A percentile compares a stretch with the other conserved stretches of the same genome.
phyloP scores from a whole-genome alignment of 1,140 invertebrate species.

The Procambarus clarkii region DNA sequence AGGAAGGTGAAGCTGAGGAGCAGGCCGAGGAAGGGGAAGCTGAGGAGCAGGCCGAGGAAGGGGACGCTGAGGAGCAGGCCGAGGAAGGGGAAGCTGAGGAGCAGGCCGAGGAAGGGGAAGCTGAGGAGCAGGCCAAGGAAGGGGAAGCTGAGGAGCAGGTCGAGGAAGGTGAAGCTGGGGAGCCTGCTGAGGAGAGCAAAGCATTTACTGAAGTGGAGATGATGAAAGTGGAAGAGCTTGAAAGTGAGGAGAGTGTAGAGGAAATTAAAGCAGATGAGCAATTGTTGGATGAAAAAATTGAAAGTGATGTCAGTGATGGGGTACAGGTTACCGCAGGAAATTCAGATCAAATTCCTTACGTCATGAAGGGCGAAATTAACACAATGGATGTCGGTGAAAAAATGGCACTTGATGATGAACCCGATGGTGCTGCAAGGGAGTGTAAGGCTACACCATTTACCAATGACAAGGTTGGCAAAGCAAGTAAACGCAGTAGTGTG shows the following conservation, averaged over 20 bases:
- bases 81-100: neutral
- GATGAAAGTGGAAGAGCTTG: neutral
- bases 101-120: neutral
- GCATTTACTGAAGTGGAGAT: neutral
- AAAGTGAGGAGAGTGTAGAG: neutral
- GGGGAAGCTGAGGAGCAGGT: too few relatives aligned
- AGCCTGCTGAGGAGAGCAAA: neutral
- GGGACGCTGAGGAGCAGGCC: neutral
- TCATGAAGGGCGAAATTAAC: neutral
- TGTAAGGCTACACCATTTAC: too few relatives aligned
- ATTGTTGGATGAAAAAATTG: neutral
- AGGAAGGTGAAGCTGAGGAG: too few relatives aligned
- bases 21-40: too few relatives aligned
- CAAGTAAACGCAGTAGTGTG: too few relatives aligned
- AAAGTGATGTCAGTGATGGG: neutral
- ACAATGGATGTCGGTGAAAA: too few relatives aligned
- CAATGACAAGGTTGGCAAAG: too few relatives aligned
- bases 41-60: too few relatives aligned
- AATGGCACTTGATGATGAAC: too few relatives aligned
- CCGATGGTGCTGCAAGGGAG: too few relatives aligned
- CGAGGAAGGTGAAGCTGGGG: neutral
- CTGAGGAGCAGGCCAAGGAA: too few relatives aligned
- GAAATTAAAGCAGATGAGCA: neutral
- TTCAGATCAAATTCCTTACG: neutral
- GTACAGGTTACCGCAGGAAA: neutral